Evolutionary conservation across 2,888 invertebrate genomes (phyloP).

Genomic region (Agriotes lineatus): DNA sequence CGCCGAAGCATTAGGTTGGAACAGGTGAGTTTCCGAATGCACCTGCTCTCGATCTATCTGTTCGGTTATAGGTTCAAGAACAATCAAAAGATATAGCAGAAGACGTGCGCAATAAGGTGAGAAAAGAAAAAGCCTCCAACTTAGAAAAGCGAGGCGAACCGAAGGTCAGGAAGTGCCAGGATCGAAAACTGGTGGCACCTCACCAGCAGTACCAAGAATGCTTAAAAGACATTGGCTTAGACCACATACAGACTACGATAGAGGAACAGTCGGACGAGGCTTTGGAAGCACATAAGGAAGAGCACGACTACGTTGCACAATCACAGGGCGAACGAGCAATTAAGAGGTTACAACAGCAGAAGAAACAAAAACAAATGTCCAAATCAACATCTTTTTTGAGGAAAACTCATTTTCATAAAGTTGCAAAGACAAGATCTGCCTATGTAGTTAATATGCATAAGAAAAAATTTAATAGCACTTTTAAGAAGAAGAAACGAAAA

Average conservation of each 20-base stretch:
- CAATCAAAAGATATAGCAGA: conserved; percentile 74
- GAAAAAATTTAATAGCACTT: conserved; percentile 41
- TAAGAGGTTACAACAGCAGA: conserved; percentile 60
- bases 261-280: conserved; percentile 59
- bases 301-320: conserved; percentile 58
- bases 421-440: conserved; percentile 66
- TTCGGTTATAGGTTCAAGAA: conserved; percentile 71
- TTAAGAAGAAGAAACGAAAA: conserved; percentile 47
- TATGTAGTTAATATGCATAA: conserved; percentile 60
- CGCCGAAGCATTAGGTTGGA: conserved; percentile 72
- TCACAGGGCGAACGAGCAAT: conserved; percentile 65
- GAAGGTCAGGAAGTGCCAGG: conserved; percentile 69
- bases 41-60: too few species aligned
- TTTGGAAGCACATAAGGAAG: conserved; percentile 48
- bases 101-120: conserved; percentile 69
- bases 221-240: conserved; percentile 68
- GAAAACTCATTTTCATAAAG: conserved; percentile 62
- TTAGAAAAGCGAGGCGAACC: conserved; percentile 68
- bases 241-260: conserved; percentile 65
- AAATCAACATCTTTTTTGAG: conserved; percentile 55
- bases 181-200: conserved; percentile 67
- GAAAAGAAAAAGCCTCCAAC: conserved; percentile 66
- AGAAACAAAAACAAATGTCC: conserved; percentile 51
- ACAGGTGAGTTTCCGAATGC: conserved; percentile 70
- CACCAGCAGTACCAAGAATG: conserved; percentile 69